Conservation (phyloP, 2,113 vertebrate genomes). For the Pao palembangensis region DNA sequence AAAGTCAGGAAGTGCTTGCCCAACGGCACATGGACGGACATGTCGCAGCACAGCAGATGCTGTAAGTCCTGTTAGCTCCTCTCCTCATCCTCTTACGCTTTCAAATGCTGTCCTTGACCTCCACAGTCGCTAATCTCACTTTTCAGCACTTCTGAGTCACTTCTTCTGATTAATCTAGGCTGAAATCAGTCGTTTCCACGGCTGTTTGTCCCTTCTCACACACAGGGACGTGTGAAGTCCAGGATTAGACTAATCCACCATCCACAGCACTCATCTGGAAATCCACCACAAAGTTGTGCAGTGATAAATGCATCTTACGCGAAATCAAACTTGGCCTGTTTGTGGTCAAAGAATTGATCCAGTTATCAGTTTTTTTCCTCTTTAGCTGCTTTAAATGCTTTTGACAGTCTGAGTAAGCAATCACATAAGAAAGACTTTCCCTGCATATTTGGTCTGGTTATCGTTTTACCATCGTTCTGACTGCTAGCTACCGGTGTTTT, state of each 20-base stretch:
- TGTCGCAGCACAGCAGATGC: constrained; percentile 83
- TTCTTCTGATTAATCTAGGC: background rate
- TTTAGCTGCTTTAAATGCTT: too few relatives aligned
- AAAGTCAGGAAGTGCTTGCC: constrained; percentile 92
- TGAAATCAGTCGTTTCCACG: too few relatives aligned
- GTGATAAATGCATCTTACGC: background rate
- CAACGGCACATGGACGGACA: constrained; percentile 89
- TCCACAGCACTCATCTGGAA: background rate
- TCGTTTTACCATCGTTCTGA: too few relatives aligned
- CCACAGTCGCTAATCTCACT: background rate
- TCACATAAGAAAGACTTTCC: too few relatives aligned
- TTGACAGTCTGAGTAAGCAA: too few relatives aligned
- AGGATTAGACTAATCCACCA: background rate
- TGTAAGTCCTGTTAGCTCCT: constrained; percentile 72
- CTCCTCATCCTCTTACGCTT: background rate
- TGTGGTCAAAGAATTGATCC: too few relatives aligned
- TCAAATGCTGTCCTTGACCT: too few relatives aligned
- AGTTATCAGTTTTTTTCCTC: too few relatives aligned
- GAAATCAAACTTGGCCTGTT: background rate
- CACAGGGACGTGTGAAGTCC: too few relatives aligned
- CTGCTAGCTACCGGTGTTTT: too few relatives aligned
- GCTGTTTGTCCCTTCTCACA: too few relatives aligned
- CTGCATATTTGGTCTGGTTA: too few relatives aligned
- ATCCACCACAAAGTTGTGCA: background rate
- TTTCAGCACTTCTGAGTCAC: background rate